Evolutionary conservation across 2,797 vertebrate species (phyloP), one percentile per base, ranked within the genome.

Genomic region (Erethizon dorsatum): DNA sequence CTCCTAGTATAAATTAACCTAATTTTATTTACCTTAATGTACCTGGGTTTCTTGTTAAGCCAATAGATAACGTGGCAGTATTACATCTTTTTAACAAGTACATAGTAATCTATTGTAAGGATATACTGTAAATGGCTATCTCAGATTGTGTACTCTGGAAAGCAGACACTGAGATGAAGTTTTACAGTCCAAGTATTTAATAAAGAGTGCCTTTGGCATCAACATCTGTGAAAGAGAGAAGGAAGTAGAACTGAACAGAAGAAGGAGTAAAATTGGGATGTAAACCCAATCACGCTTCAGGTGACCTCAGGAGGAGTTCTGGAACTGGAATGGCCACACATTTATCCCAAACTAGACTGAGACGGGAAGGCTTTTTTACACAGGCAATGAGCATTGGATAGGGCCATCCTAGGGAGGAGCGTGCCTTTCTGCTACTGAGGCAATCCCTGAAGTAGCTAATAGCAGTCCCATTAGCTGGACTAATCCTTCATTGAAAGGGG

Each of bases 131-230:
- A 91, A 47, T 82, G 79, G 33, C 57, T 85, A 22, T 77, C 41
- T 82, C 33, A n/a, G 65, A 12, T 56, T 88, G n/a, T 20, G 37
- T 84, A 13, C 52, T 20, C 28, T 84, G 54, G 61, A 91, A 92
- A 90, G 57, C 63, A 90, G 63, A 75, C 45, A 71, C 90, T 71
- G 65, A 88, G 26, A 47, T 65, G 37, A 97, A 96, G 57, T 90
- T 92, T 83, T 86, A 79, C 33, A 92, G 45, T 33, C 24, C 71
- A 31, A 22, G 83, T 71, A 83, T 90, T 87, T 88, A 79, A 24
- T 75, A 90, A 18, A 2, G 57, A 71, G 11, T 92, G 17, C 9
- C 18, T 50, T 75, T 90, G 15, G 2, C 59, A 88, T 82, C 56
- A 85, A 91, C 15, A 86, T 59, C 56, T 77, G 15, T 65, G 54